A percentile compares a stretch with the other conserved stretches of the same genome.
phyloP scores from a whole-genome alignment of 2,888 invertebrate species.

The Drosophila rubida region DNA sequence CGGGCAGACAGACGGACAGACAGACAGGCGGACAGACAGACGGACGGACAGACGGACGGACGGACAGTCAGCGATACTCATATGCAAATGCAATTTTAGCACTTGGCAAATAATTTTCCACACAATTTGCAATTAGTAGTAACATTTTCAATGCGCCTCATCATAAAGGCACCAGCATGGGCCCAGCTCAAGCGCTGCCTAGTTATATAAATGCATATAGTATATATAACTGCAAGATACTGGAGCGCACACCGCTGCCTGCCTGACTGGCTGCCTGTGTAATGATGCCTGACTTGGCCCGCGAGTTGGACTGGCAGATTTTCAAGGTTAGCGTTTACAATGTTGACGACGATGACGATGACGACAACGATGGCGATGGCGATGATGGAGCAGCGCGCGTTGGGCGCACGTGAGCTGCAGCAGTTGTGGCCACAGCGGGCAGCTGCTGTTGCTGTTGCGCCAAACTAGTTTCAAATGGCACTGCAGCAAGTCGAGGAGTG shows the following conservation, averaged over 20 bases:
- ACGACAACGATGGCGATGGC: slow-evolving; percentile 37
- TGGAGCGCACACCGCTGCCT: too few species aligned
- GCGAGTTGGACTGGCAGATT: slow-evolving; percentile 66
- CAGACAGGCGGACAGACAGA: too few species aligned
- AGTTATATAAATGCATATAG: slow-evolving; percentile 15
- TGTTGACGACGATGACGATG: slow-evolving; percentile 41
- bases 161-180: slow-evolving; percentile 70
- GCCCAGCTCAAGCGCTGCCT: slow-evolving; percentile 11
- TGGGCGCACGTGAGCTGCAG: slow-evolving; percentile 69
- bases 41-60: slow-evolving; percentile 2
- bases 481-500: slow-evolving; percentile 63
- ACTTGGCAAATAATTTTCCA: slow-evolving; percentile 73
- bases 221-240: slow-evolving; percentile 22
- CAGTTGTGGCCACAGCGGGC: slow-evolving; percentile 54
- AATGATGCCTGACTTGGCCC: slow-evolving; percentile 54
- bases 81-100: slow-evolving; percentile 70
- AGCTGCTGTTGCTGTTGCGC: slow-evolving; percentile 64
- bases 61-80: slow-evolving; percentile 21
- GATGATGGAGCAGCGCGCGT: slow-evolving; percentile 42
- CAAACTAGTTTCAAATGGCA: slow-evolving; percentile 80
- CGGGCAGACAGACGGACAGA: too few species aligned
- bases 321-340: slow-evolving; percentile 77
- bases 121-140: slow-evolving; percentile 78
- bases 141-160: slow-evolving; percentile 70
- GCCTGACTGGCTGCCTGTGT: too few species aligned